These are phyloP conservation scores for Allolobophora icterica DNA, from an alignment of 2,888 invertebrate species.

Conservation along the genomic window DNA sequence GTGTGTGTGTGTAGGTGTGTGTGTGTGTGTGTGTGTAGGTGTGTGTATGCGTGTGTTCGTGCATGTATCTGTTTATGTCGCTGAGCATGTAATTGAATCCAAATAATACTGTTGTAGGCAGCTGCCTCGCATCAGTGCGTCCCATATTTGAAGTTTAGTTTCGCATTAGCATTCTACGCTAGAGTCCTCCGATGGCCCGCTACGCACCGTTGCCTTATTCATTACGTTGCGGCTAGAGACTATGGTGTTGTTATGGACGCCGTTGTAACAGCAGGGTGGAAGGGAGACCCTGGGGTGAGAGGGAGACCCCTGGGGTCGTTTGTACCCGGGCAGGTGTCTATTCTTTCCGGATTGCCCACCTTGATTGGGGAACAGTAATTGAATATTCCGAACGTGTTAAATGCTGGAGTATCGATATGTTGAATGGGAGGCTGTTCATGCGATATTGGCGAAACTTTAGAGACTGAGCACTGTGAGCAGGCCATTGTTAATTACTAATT, in stretches of 20 bases:
- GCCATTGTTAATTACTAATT: neutral
- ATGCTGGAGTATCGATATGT: neutral
- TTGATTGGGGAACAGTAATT: neutral
- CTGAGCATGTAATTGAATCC: slow-evolving; percentile 17
- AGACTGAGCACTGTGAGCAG: no score
- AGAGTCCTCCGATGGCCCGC: neutral
- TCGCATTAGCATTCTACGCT: neutral
- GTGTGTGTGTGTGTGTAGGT: neutral
- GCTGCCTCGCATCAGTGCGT: neutral
- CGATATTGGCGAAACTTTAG: neutral
- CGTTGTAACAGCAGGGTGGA: neutral
- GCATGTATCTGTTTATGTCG: neutral
- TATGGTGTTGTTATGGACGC: neutral
- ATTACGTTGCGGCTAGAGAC: neutral
- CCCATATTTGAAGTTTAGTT: neutral
- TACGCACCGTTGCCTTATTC: neutral
- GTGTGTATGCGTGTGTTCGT: neutral
- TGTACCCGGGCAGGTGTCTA: neutral
- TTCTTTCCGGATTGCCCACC: neutral
- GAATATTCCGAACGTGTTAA: neutral
- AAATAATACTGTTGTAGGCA: neutral
- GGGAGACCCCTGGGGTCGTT: neutral
- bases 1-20: neutral
- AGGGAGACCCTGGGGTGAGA: no score
- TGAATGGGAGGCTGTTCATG: neutral